phyloP scores from a whole-genome alignment of 2,888 invertebrate species.

The Melieria crassipennis region DNA sequence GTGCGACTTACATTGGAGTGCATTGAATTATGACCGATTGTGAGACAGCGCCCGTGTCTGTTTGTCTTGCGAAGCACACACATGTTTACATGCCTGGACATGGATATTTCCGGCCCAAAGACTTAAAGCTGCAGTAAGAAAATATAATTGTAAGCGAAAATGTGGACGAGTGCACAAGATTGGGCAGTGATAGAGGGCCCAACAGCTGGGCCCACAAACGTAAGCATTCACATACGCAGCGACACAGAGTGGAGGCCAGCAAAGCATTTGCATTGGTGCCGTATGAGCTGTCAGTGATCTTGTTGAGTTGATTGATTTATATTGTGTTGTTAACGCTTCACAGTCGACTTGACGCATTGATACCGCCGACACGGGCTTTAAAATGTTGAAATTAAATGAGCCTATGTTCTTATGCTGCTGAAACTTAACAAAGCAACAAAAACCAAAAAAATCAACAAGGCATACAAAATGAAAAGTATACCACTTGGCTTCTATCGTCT shows the following conservation, averaged over 20 bases:
- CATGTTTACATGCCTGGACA: not conserved
- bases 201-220: not conserved
- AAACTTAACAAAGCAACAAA: too few species aligned
- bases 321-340: conserved; percentile 53
- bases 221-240: not conserved
- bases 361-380: not conserved
- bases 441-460: too few species aligned
- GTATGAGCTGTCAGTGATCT: conserved; percentile 63
- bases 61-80: too few species aligned
- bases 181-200: conserved; percentile 11
- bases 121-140: not conserved
- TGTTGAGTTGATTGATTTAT: conserved; percentile 62
- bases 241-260: not conserved
- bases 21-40: conserved; percentile 6
- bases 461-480: too few species aligned
- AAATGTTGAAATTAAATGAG: not conserved
- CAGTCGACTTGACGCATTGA: not conserved
- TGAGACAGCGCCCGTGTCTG: too few species aligned
- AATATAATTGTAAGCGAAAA: not conserved
- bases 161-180: not conserved
- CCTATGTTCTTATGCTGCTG: not conserved
- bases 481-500: too few species aligned
- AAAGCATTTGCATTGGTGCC: conserved; percentile 24
- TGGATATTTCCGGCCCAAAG: conserved; percentile 9
- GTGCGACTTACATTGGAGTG: too few species aligned